Base-by-base conservation (phyloP, 1,140 invertebrate genomes). In the Drosophila watanabei region DNA sequence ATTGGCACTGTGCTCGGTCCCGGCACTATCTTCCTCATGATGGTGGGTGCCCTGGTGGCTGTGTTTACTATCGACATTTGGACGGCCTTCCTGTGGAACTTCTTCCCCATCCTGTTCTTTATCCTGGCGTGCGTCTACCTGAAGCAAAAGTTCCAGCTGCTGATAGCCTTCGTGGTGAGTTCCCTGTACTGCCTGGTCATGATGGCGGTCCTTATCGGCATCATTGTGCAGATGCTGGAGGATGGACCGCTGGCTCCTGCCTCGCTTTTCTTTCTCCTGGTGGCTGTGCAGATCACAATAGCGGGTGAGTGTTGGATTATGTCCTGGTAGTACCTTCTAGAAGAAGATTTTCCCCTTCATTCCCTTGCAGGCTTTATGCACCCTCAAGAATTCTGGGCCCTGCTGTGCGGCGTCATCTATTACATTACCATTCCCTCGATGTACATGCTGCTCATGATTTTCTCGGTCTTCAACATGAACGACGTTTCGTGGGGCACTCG, bases 401-500 rank as follows among this genome's bases (percentile, higher is more conserved):
- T 99, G 8, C 89, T 96, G 16, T 96, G 96, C 65, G 96, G 97
- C 16, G 92, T 97, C 6, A 95, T 99, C 30, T 99, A 99, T 93
- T 99, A 98, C 91, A 95, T 99, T 14, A 97, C 97, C 9, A 97
- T 99, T 52, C 98, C 98, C 1, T 97, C 97, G 66, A 98, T 98
- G 97, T 99, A 98, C 88, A 96, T 98, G 95, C 94, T 99, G 66
- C 95, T 99, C 14, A 97, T 98, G 46, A 97, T 99, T 57, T 99
- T 98, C 87, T 97, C 97, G 0, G 94, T 98, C 0, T 98, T 97
- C 85, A 99, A 99, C 89, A 94, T 99, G 90, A 97, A 99, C 92
- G 96, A 97, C 77, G 96, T 98, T 1, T 96, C 95, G 1, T 99
- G 98, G 98, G 98, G 98, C 16, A 99, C 98, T 0, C 94, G 98